Evolutionary conservation across 2,797 vertebrate genomes (phyloP).

Genomic region (Oryzias dopingdopingensis): DNA sequence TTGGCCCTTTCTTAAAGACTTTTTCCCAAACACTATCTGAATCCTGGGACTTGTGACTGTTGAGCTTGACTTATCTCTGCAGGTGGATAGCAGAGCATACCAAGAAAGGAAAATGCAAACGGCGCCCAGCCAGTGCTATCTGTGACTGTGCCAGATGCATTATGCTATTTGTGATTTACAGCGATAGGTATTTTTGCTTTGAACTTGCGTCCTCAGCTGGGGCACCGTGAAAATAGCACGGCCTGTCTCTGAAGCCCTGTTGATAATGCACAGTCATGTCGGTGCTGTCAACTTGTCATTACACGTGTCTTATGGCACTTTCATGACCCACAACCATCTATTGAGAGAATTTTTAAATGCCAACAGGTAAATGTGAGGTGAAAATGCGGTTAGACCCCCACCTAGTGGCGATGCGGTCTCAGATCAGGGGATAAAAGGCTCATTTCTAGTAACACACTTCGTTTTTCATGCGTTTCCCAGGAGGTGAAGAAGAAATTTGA

Average conservation of each 20-base stretch:
- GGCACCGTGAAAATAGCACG: slow-evolving; percentile 12
- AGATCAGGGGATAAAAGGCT: slow-evolving; percentile 8
- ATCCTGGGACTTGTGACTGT: slow-evolving; percentile 17
- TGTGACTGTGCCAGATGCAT: slow-evolving; percentile 35
- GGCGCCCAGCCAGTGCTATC: slow-evolving; percentile 13
- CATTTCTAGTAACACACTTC: slow-evolving; percentile 9
- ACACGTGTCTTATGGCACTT: slow-evolving; percentile 38
- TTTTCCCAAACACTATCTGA: slow-evolving; percentile 26
- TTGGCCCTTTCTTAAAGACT: slow-evolving; percentile 28
- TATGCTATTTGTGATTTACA: slow-evolving; percentile 45
- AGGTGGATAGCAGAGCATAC: slow-evolving; percentile 33
- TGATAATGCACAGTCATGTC: slow-evolving; percentile 34
- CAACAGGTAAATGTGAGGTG: slow-evolving; percentile 7
- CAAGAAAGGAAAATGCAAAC: slow-evolving; percentile 22
- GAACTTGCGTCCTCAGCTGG: slow-evolving; percentile 22
- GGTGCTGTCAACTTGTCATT: slow-evolving; percentile 35
- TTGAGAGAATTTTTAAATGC: slow-evolving; percentile 37
- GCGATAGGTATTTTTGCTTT: slow-evolving; percentile 30
- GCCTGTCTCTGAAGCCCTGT: slow-evolving; percentile 15
- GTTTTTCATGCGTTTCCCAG: slow-evolving; percentile 56
- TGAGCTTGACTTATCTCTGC: slow-evolving; percentile 39
- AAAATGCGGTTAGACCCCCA: slow-evolving; percentile 63
- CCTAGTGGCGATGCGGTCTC: slow-evolving; percentile 59
- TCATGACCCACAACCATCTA: slow-evolving; percentile 51
- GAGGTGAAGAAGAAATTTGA: slow-evolving; percentile 99